These are phyloP conservation scores for Encarsia formosa DNA, from an alignment of 2,888 invertebrate species.

Conservation along the genomic window DNA sequence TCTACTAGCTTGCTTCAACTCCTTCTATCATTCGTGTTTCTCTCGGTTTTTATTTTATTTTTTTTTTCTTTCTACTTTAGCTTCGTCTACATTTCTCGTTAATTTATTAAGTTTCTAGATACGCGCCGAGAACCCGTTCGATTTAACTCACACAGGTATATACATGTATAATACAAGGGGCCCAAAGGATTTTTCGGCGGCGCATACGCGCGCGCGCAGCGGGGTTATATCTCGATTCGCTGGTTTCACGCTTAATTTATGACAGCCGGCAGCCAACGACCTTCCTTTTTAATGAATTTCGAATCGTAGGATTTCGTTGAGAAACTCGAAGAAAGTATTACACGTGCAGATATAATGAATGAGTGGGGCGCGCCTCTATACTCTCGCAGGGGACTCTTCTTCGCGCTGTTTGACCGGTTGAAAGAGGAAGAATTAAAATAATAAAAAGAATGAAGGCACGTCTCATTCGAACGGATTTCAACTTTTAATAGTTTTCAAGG, in stretches of 20 bases:
- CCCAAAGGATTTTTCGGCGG: constrained; percentile 12
- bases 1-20: constrained; percentile 3
- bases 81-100: constrained; percentile 20
- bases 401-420: too few relatives aligned
- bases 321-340: constrained; percentile 27
- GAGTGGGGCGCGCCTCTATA: constrained; percentile 2
- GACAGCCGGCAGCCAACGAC: constrained; percentile 18
- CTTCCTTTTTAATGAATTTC: constrained; percentile 23
- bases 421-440: too few relatives aligned
- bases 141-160: constrained; percentile 24
- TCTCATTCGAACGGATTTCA: too few relatives aligned
- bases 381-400: too few relatives aligned
- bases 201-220: not conserved
- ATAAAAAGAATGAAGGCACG: too few relatives aligned
- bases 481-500: too few relatives aligned
- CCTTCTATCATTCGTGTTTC: not conserved
- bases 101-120: constrained; percentile 19
- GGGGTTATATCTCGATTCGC: constrained; percentile 3
- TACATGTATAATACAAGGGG: too few relatives aligned
- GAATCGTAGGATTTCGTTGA: constrained; percentile 23
- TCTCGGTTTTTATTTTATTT: not conserved
- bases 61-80: constrained; percentile 3
- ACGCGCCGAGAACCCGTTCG: constrained; percentile 20
- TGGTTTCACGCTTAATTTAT: constrained; percentile 22
- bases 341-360: constrained; percentile 25